Evolutionary conservation across 2,888 invertebrate genomes (phyloP).

Genomic region (Caenorhabditis panamensis): DNA sequence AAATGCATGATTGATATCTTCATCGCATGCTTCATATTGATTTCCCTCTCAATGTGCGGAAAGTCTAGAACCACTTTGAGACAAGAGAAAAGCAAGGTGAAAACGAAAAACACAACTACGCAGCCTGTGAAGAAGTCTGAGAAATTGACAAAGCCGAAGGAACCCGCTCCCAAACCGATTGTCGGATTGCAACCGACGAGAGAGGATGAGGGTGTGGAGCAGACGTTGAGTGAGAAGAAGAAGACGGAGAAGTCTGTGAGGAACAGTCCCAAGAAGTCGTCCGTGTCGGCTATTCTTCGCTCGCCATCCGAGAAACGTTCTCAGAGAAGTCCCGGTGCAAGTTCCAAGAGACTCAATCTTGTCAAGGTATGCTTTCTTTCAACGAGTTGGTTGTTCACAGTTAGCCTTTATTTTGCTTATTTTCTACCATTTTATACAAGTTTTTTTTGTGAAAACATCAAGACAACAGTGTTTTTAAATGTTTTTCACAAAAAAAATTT

Average conservation of each 20-base stretch:
- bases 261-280: not conserved
- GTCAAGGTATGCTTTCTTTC: too few species aligned
- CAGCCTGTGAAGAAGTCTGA: not conserved
- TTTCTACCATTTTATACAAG: too few species aligned
- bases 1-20: constrained; percentile 21
- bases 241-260: not conserved
- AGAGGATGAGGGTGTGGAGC: constrained; percentile 43
- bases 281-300: not conserved
- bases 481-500: too few species aligned
- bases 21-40: not conserved
- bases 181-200: constrained; percentile 40
- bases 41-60: constrained; percentile 2
- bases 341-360: too few species aligned
- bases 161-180: constrained; percentile 3
- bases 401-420: too few species aligned
- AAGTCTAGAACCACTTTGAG: constrained; percentile 22
- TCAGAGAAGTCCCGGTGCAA: too few species aligned
- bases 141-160: not conserved
- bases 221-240: not conserved
- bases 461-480: too few species aligned
- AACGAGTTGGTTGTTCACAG: too few species aligned
- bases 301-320: not conserved
- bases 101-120: not conserved
- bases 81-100: not conserved
- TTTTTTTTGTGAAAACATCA: too few species aligned